These are phyloP conservation scores for Porphyrio hochstetteri DNA, from an alignment of 2,113 vertebrate genomes.

Conservation along the genomic window DNA sequence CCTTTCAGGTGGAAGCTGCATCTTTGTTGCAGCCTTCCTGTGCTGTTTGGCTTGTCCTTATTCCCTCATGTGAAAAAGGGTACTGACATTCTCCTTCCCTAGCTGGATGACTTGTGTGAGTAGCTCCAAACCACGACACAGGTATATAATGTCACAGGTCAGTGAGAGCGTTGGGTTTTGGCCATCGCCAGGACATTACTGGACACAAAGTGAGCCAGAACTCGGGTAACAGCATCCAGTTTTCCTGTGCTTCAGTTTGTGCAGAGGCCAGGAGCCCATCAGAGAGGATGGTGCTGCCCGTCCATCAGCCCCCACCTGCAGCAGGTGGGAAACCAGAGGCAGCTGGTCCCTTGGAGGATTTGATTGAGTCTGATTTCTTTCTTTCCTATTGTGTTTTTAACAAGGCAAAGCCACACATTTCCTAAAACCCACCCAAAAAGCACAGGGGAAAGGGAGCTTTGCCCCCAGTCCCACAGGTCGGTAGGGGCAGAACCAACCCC, in stretches of 20 bases:
- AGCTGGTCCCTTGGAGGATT: background rate
- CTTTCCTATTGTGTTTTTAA: background rate
- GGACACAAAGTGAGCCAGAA: background rate
- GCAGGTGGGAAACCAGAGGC: background rate
- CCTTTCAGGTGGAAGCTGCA: background rate
- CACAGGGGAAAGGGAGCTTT: background rate
- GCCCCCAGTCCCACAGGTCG: no score
- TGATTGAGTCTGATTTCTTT: background rate
- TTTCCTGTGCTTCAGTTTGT: background rate
- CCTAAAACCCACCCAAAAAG: background rate
- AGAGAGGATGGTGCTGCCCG: background rate
- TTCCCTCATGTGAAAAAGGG: background rate
- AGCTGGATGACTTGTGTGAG: background rate
- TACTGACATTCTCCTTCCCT: background rate
- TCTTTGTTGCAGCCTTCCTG: background rate
- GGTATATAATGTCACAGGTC: rapidly evolving
- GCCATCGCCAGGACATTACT: rapidly evolving
- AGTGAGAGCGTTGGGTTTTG: background rate
- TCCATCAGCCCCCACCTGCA: rapidly evolving
- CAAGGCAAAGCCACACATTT: background rate
- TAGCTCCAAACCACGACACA: rapidly evolving
- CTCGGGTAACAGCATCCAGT: background rate
- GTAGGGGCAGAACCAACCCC: background rate
- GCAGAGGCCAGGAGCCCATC: rapidly evolving
- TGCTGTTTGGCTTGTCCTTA: background rate